Evolutionary conservation across 2,888 invertebrate species (phyloP), one percentile per base, ranked within the genome.

Genomic region (Orchesella flavescens): DNA sequence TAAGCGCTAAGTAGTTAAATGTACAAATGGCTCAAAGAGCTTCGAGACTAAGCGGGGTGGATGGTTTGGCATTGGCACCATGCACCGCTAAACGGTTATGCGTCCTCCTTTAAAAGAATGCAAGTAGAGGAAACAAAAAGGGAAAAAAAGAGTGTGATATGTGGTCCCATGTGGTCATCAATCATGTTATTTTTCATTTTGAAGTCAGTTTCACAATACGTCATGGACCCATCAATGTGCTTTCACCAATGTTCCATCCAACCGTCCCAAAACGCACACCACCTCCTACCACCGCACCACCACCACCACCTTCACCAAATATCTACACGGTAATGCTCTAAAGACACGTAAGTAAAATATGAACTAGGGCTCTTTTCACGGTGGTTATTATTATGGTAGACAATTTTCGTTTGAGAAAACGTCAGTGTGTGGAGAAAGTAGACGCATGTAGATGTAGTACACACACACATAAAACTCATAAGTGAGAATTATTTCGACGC

Each of bases 131-230:
- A 81, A 73, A 81, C 74, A 81, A 81, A 61, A 49, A 53, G 53
- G 44, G 10, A 43, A 66, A 23, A 66, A 72, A 66, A 13, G 55
- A 43, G 44, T 80, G 81, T 81, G 81, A 75, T 73, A 34, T 74
- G 74, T 75, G 81, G 74, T 81, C 81, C 73, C 81, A 81, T 81
- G 75, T 81, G 81, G 81, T 81, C 81, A 81, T 81, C 81, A 81
- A 81, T 81, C 81, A 81, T 81, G 81, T 68, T 75, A 75, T 68
- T 81, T 81, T 81, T 81, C 81, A 81, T 81, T 81, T 75, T 69
- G 61, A 81, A 81, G 81, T 81, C 81, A 81, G 74, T 53, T 81
- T 74, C 81, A 75, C 81, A 81, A 81, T 75, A 69, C 75, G 75
- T 81, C 75, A 81, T 74, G 57, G 73, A 74, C 24, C 66, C 57